Evolutionary conservation across 2,113 vertebrate species (phyloP).

Genomic region (Catagonus wagneri): DNA sequence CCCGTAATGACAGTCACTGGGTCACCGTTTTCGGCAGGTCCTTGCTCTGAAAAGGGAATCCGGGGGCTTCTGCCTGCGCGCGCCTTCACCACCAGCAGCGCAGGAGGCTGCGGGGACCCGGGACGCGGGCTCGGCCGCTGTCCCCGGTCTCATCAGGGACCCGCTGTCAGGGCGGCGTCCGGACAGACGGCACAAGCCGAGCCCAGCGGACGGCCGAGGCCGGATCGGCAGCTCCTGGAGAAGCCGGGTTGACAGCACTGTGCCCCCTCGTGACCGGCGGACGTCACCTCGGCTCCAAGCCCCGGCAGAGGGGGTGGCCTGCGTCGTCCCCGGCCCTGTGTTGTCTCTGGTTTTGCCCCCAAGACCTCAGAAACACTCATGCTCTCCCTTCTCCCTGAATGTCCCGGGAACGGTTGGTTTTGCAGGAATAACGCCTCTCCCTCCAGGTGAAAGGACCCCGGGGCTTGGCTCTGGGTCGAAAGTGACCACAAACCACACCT

Average conservation of each 20-base stretch:
- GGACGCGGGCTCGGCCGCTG: neutral
- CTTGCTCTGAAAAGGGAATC: neutral
- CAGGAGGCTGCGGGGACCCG: neutral
- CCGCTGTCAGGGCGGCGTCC: too few relatives aligned
- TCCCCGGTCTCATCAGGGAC: too few relatives aligned
- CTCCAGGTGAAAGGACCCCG: neutral
- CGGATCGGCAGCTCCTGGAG: too few relatives aligned
- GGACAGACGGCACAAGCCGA: too few relatives aligned
- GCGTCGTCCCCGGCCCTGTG: fast-evolving
- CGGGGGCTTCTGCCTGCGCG: neutral
- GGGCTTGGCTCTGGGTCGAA: neutral
- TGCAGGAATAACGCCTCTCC: neutral
- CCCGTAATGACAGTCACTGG: neutral
- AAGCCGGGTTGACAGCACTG: too few relatives aligned
- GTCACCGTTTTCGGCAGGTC: neutral
- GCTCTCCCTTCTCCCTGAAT: fast-evolving
- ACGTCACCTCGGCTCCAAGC: fast-evolving
- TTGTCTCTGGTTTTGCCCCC: neutral
- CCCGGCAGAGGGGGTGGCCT: fast-evolving
- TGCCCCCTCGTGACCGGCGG: too few relatives aligned
- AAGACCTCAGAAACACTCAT: neutral
- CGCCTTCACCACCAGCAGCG: neutral
- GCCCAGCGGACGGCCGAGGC: too few relatives aligned
- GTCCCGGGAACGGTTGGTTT: neutral
- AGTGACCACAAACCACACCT: fast-evolving